phyloP scores from a whole-genome alignment of 2,797 vertebrate species.

The Gymnocypris eckloni region DNA sequence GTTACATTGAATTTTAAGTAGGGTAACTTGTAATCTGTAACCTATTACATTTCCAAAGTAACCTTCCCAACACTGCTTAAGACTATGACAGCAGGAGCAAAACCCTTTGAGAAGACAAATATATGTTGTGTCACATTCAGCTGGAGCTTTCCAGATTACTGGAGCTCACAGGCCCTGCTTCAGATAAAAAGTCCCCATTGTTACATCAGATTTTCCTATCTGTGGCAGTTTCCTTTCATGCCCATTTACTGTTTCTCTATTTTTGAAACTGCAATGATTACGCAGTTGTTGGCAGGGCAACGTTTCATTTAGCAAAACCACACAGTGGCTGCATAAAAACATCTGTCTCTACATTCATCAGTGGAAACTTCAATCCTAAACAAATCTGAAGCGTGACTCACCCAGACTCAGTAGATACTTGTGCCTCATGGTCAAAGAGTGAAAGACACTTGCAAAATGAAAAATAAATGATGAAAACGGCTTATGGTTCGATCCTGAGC shows the following conservation, averaged over 20 bases:
- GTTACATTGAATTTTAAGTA: no score
- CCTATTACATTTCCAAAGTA: no score
- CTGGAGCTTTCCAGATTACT: constrained; percentile 21
- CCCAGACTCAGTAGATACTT: constrained; percentile 47
- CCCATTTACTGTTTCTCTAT: not conserved
- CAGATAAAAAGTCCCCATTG: not conserved
- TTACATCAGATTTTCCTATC: constrained; percentile 49
- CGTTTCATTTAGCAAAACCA: not conserved
- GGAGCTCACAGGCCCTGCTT: not conserved
- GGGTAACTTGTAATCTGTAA: no score
- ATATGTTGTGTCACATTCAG: not conserved
- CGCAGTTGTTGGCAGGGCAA: constrained; percentile 17
- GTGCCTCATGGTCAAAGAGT: constrained; percentile 31
- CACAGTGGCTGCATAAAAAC: not conserved
- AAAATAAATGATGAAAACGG: not conserved
- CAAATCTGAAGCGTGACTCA: constrained; percentile 45
- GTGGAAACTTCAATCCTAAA: not conserved
- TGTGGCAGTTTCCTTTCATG: constrained; percentile 31
- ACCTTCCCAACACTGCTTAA: not conserved
- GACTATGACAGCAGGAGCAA: not conserved
- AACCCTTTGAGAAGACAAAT: not conserved
- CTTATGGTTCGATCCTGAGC: not conserved
- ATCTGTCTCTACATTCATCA: constrained; percentile 11
- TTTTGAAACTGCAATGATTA: constrained; percentile 29
- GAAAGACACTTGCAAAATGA: not conserved